Evolutionary conservation across 2,113 vertebrate species (phyloP).

Genomic region (Colius striatus): DNA sequence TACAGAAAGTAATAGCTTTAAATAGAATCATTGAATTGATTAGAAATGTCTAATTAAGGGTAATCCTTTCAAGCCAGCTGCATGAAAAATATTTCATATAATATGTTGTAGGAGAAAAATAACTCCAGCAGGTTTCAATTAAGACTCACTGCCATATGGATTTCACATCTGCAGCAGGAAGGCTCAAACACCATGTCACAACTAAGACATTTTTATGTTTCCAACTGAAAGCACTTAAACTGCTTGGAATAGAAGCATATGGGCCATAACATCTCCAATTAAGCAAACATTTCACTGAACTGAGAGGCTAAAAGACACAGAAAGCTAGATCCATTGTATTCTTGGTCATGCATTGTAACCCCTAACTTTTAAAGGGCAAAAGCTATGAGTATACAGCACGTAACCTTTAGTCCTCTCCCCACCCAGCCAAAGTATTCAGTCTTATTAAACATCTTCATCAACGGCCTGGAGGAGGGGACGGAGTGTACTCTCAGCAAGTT

Average conservation of each 20-base stretch:
- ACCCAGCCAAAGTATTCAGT: too few relatives aligned
- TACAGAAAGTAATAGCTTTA: not conserved
- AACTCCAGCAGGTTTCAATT: conserved; percentile 51
- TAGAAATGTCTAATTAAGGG: not conserved
- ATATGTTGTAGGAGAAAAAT: not conserved
- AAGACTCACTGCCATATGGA: conserved; percentile 13
- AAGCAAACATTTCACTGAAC: conserved; percentile 2
- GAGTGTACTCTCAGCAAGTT: too few relatives aligned
- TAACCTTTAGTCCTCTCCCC: not conserved
- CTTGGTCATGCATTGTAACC: not conserved
- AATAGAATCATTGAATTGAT: not conserved
- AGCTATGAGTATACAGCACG: fast-evolving
- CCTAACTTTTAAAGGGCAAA: not conserved
- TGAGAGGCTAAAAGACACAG: not conserved
- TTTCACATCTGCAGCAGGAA: conserved; percentile 47
- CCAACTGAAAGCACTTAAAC: conserved; percentile 9
- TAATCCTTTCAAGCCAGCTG: not conserved
- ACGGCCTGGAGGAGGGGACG: too few relatives aligned
- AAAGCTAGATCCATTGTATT: not conserved
- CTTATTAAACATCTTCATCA: too few relatives aligned
- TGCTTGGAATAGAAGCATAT: not conserved
- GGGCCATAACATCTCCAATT: not conserved
- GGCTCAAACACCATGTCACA: conserved; percentile 41
- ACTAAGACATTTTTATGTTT: conserved; percentile 49
- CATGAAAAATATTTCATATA: not conserved